Percentiles rank a stretch among this genome's conserved stretches.
Conservation (phyloP, 2,888 invertebrate genomes). For the Pheosia gnoma region DNA sequence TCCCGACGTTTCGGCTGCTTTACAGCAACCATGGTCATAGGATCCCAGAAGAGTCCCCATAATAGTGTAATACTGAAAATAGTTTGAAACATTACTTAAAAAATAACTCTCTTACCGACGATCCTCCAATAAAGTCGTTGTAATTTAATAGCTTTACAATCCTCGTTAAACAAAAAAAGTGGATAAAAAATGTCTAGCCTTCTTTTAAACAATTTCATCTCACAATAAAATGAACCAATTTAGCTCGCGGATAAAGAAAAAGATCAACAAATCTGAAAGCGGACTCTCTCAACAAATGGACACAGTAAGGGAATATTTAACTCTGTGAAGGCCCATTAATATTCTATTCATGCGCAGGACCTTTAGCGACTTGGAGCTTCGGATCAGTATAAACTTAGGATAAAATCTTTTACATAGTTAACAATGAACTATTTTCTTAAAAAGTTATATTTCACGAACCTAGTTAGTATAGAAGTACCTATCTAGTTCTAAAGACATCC, state of each 20-base stretch:
- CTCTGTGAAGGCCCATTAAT: conserved; percentile 30
- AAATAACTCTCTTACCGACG: not conserved
- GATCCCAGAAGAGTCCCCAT: no score
- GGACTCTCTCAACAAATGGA: conserved; percentile 49
- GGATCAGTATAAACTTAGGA: not conserved
- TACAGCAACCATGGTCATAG: no score
- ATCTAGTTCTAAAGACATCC: no score
- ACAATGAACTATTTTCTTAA: no score
- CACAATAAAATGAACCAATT: conserved; percentile 58
- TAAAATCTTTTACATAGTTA: conserved; percentile 8
- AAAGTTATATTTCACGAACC: no score
- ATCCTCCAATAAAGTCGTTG: conserved; percentile 15
- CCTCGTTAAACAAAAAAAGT: conserved; percentile 16
- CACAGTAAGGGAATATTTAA: conserved; percentile 48
- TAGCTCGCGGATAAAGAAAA: conserved; percentile 50
- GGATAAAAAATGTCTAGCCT: conserved; percentile 14
- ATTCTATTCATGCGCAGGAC: conserved; percentile 49
- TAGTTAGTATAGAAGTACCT: no score
- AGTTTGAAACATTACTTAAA: no score
- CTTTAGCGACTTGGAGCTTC: conserved; percentile 10
- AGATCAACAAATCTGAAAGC: conserved; percentile 49
- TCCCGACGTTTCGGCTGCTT: no score
- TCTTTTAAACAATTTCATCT: conserved; percentile 35
- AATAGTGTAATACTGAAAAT: no score
- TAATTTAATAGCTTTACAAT: conserved; percentile 16